A percentile compares a stretch with the other conserved stretches of the same genome.
Conservation (phyloP, 2,888 invertebrate genomes). For the Odiellus spinosus region DNA sequence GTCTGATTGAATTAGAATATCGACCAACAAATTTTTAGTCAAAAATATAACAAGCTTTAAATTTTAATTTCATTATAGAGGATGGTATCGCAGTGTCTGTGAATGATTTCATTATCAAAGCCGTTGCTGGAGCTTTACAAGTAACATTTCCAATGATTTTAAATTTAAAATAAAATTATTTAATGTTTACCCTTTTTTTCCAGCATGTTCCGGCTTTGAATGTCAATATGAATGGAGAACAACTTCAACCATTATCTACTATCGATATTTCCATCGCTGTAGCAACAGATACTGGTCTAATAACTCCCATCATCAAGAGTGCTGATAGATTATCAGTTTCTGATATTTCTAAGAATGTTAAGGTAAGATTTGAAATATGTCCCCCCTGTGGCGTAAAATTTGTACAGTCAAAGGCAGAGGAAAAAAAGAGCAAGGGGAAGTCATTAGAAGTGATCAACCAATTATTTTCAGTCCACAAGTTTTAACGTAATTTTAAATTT, state of each 20-base stretch:
- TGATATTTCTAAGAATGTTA: constrained; percentile 10
- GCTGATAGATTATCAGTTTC: constrained; percentile 15
- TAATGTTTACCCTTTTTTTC: constrained; percentile 6
- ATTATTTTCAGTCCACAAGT: background rate
- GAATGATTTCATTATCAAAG: constrained; percentile 50
- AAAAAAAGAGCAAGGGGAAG: too few species aligned
- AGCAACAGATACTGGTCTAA: constrained; percentile 80
- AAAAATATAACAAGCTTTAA: constrained; percentile 16
- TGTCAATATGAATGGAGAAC: constrained; percentile 23
- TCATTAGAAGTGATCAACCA: too few species aligned
- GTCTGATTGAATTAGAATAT: too few species aligned
- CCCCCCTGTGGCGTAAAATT: too few species aligned
- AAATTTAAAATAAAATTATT: too few species aligned
- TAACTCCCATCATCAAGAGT: constrained; percentile 80
- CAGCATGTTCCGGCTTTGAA: constrained; percentile 32
- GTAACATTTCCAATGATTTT: constrained; percentile 20
- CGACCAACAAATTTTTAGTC: too few species aligned
- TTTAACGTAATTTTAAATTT: constrained; percentile 31
- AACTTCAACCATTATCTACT: constrained; percentile 70
- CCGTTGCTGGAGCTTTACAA: constrained; percentile 42
- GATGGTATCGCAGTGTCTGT: constrained; percentile 42
- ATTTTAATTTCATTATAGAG: too few species aligned
- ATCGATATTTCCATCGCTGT: constrained; percentile 96
- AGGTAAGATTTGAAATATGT: too few species aligned
- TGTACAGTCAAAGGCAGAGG: too few species aligned